Evolutionary conservation across 2,113 vertebrate genomes (phyloP).

Genomic region (Hippocampus abdominalis): DNA sequence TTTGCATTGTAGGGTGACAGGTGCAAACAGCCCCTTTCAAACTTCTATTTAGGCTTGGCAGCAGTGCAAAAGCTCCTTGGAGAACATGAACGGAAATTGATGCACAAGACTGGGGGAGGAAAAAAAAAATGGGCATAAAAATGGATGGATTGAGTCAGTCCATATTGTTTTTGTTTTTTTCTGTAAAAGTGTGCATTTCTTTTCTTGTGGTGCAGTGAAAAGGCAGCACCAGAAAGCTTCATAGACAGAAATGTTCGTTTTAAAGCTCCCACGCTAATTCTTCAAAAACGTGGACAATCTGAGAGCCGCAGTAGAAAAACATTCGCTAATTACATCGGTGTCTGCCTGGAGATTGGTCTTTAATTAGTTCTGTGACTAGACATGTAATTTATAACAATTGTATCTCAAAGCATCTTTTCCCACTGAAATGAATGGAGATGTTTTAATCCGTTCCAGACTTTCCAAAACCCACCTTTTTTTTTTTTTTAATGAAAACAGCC

Average conservation of each 20-base stretch:
- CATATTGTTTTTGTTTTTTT: conserved; percentile 32
- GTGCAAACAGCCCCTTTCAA: conserved; percentile 35
- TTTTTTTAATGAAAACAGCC: too few species aligned
- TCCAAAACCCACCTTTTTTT: too few species aligned
- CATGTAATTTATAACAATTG: too few species aligned
- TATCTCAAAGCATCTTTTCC: too few species aligned
- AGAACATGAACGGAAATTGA: conserved; percentile 39
- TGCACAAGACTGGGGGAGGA: background rate
- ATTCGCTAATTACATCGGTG: background rate
- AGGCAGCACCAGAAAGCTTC: conserved; percentile 12
- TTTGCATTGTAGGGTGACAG: conserved; percentile 32
- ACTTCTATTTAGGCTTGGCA: conserved; percentile 52
- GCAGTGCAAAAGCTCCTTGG: conserved; percentile 35
- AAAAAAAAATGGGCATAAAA: conserved; percentile 24
- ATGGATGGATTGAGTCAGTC: conserved; percentile 26
- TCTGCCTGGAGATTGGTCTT: too few species aligned
- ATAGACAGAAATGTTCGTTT: conserved; percentile 30
- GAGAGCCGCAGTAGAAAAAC: background rate
- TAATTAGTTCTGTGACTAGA: too few species aligned
- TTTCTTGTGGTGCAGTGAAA: conserved; percentile 36
- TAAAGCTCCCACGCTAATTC: conserved; percentile 40
- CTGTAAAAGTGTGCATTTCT: conserved; percentile 35
- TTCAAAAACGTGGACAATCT: conserved; percentile 1
- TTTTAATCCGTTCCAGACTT: too few species aligned
- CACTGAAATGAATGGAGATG: too few species aligned